Conservation (phyloP, 2,888 invertebrate species). For the Dusona sp. region DNA sequence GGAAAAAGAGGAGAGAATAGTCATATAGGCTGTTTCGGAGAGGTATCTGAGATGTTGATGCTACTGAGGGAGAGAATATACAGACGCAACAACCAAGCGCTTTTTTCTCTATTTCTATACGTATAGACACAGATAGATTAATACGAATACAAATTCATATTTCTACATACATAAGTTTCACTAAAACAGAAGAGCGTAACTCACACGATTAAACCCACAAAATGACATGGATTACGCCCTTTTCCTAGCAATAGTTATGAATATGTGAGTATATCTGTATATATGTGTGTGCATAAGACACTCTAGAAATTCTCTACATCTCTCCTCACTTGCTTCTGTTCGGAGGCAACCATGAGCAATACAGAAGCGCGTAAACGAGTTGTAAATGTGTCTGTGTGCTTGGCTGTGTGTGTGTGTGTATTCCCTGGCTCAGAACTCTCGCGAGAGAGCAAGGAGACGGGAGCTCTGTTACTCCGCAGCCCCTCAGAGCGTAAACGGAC, state of each 20-base stretch:
- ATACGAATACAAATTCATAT: not conserved
- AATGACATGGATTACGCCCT: conserved; percentile 11
- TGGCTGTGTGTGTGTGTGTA: conserved; percentile 26
- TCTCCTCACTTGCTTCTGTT: conserved; percentile 61
- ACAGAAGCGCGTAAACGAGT: conserved; percentile 54
- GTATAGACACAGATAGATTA: not conserved
- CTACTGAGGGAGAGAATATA: conserved; percentile 39
- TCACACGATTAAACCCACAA: not conserved
- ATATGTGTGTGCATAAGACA: not conserved
- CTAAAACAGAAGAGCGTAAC: not conserved
- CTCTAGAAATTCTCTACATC: conserved; percentile 37
- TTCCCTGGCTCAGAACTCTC: conserved; percentile 26
- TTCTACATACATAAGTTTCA: not conserved
- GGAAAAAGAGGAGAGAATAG: conserved; percentile 44
- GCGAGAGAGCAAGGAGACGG: conserved; percentile 44
- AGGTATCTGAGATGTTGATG: conserved; percentile 61
- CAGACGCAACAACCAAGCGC: conserved; percentile 24
- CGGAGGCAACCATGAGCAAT: conserved; percentile 54
- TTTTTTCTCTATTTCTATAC: conserved; percentile 14
- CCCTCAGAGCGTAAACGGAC: conserved; percentile 36
- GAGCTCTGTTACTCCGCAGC: conserved; percentile 34
- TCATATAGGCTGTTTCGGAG: conserved; percentile 53
- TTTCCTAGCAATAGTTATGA: not conserved
- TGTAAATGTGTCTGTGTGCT: conserved; percentile 10
- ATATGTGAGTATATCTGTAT: not conserved